Evolutionary conservation across 2,113 vertebrate species (phyloP).

Genomic region (Baryphthengus martii): DNA sequence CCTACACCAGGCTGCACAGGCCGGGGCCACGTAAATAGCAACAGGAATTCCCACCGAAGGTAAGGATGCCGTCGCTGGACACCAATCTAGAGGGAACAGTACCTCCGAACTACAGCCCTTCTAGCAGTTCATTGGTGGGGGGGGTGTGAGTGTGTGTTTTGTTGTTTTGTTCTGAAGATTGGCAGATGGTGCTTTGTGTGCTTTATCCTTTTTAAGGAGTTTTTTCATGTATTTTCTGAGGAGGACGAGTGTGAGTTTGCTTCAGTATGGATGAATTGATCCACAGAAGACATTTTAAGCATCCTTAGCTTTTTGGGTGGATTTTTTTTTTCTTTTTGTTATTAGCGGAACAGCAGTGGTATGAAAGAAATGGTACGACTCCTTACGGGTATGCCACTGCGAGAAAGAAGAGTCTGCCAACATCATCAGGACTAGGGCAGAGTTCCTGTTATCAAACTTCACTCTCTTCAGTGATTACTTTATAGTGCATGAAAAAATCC

Average conservation of each 20-base stretch:
- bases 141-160: conserved; percentile 6
- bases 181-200: conserved; percentile 46
- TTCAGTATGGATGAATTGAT: conserved; percentile 16
- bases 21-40: conserved; percentile 99
- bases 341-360: not conserved
- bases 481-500: not conserved
- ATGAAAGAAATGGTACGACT: not conserved
- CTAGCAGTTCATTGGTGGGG: conserved; percentile 35
- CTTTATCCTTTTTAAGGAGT: conserved; percentile 40
- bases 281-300: conserved; percentile 3
- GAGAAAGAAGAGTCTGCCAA: not conserved
- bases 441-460: not conserved
- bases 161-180: conserved; percentile 20
- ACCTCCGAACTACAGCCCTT: conserved; percentile 50
- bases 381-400: not conserved
- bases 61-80: conserved; percentile 77
- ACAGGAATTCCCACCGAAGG: conserved; percentile 99
- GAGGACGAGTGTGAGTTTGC: not conserved
- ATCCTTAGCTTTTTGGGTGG: conserved; percentile 3
- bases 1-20: conserved; percentile 99
- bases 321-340: not conserved
- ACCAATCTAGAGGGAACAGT: conserved; percentile 37
- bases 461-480: not conserved
- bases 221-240: not conserved
- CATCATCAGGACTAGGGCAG: not conserved